Base-by-base conservation (phyloP, 2,888 invertebrate species). In the Dynastes maya region DNA sequence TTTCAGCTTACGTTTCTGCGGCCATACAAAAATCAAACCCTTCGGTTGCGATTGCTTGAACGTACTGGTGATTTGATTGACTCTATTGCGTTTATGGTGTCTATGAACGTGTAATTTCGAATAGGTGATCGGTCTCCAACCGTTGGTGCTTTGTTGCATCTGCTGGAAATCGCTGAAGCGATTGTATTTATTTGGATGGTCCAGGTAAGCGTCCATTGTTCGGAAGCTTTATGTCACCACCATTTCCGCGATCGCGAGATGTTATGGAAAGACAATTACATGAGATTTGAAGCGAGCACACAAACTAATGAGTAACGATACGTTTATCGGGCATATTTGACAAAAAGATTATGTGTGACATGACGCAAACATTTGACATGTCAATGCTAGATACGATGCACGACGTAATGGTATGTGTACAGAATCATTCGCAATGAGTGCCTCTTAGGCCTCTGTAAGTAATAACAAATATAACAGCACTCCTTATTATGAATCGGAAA, bases 1-100 rank as follows among this genome's bases (percentile, higher is more conserved):
- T 79, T 80, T 81, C 53, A 83, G 80, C 55, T 81, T 82, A 65
- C 80, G 80, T 51, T 80, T 82, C 68, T 84, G 82, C 8, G 84
- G 84, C 84, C 83, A 85, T 27, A 84, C 80, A 63, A 85, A 84
- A 32, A 85, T 80, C 45, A 85, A 80, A 32, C 84, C 84, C 68
- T 80, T 82, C 37, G 83, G 83, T 27, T 80, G 81, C 2, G 80
- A 65, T 16, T 79, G 76, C 32, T 77, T 79, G 49, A 79, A 72
- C 37, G 55, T 78, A 22, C 6, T 58, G 16, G 71, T 68, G 51
- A 67, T 77, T 58, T 80, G 78, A n/a, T 77, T 75, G 9, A 80
- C 67, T n/a, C 67, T 72, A 61, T 76, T 80, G 29, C 49, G 49
- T 37, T 78, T 80, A 49, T 80, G 80, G 29, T 80, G 80, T 8